Base-by-base conservation (phyloP, 2,797 vertebrate species). In the Rhabdomys pumilio region DNA sequence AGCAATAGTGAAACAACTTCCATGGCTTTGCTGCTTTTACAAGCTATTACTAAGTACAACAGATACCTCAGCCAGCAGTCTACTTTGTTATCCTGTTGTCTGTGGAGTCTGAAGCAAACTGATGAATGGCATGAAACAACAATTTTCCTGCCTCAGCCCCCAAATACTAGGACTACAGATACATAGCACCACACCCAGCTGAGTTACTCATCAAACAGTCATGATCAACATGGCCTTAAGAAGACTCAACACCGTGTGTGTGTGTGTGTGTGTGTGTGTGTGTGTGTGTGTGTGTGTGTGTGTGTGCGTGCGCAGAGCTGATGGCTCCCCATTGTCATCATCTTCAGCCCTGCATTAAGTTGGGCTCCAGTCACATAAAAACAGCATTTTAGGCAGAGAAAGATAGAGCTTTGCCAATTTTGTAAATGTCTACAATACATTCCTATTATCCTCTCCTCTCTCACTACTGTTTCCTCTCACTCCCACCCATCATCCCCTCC, bases 1-100 rank as follows among this genome's bases (percentile, higher is more conserved):
- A 90, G 73, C 65, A 92, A 75, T 41, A 97, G 69, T 94, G 79
- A 97, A 20, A 87, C 84, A 90, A 79, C 50, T 94, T 96, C 47
- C 73, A 96, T 76, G 63, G 44, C 67, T 92, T 63, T 90, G 67
- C 10, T 94, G 44, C 57, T 86, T 86, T 93, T 93, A 94, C 26
- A 96, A 90, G 97, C 94, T 3, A 38, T 95, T 77, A 91, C 55
- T 1, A 94, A 96, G 69, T 34, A 94, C 34, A 38, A 53, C 13
- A 85, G 72, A 77, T n/a, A 85, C n/a, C 76, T 75, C 3, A 79
- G 53, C 69, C 94, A 93, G 89, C 26, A 31, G 15, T 34, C 65
- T 82, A 61, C 17, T 96, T 79, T 93, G 94, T 67, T 95, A 29
- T 69, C 84, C 53, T 93, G 61, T 65, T 89, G 22, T 89, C 55